phyloP scores from a whole-genome alignment of 1,140 invertebrate species.

The Nixonia krombeini region DNA sequence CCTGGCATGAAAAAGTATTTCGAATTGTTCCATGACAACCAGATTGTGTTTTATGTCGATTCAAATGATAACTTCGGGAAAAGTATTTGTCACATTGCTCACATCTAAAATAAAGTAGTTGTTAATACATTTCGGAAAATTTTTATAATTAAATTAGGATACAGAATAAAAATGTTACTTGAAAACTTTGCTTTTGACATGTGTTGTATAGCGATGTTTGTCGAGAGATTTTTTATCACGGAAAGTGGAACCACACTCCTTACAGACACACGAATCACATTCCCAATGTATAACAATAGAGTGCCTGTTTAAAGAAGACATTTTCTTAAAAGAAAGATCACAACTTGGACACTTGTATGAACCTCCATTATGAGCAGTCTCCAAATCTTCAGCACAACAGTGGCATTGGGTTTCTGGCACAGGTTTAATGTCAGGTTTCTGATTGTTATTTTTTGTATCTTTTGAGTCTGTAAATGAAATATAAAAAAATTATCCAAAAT shows the following conservation, averaged over 20 bases:
- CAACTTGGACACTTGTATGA: slow-evolving; percentile 69
- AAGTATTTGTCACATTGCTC: slow-evolving; percentile 77
- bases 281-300: slow-evolving; percentile 70
- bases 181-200: slow-evolving; percentile 58
- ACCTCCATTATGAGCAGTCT: slow-evolving; percentile 70
- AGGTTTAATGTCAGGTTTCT: slow-evolving; percentile 59
- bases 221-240: slow-evolving; percentile 71
- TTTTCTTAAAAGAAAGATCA: slow-evolving; percentile 70
- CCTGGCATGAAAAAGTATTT: slow-evolving; percentile 75
- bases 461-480: slow-evolving; percentile 40
- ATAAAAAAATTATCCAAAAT: background rate
- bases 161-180: slow-evolving; percentile 47
- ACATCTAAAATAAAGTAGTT: slow-evolving; percentile 70
- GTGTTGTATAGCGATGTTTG: slow-evolving; percentile 71
- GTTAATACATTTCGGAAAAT: slow-evolving; percentile 19
- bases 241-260: slow-evolving; percentile 69
- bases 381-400: slow-evolving; percentile 72
- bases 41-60: slow-evolving; percentile 81
- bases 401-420: slow-evolving; percentile 68
- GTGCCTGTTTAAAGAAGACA: slow-evolving; percentile 71
- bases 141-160: background rate
- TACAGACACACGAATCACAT: slow-evolving; percentile 67
- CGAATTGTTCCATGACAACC: slow-evolving; percentile 78
- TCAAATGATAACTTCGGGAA: slow-evolving; percentile 82
- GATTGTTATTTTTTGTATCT: slow-evolving; percentile 55